phyloP scores from a whole-genome alignment of 2,797 vertebrate species.

The Pteropus rufus region DNA sequence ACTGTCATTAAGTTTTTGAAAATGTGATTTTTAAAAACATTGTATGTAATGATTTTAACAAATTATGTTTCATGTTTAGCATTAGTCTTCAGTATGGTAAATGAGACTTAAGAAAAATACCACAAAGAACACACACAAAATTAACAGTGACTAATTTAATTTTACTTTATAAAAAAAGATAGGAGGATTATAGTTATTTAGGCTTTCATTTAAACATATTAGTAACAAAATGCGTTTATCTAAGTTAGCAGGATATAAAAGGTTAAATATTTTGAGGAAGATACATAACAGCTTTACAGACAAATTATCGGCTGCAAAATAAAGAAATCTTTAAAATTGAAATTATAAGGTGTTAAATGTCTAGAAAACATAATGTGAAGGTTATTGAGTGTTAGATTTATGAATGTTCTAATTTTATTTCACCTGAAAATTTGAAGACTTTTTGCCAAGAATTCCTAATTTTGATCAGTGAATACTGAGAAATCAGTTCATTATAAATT shows the following conservation, averaged over 20 bases:
- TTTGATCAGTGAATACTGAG: neutral
- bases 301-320: neutral
- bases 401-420: neutral
- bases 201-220: neutral
- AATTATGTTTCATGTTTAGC: neutral
- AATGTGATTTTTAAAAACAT: neutral
- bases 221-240: neutral
- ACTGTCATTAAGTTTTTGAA: neutral
- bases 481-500: neutral
- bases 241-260: neutral
- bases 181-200: neutral
- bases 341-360: neutral
- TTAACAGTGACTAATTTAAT: neutral
- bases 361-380: neutral
- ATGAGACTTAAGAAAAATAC: neutral
- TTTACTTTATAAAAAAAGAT: neutral
- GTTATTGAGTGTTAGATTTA: neutral
- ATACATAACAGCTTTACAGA: neutral
- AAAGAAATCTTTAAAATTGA: neutral
- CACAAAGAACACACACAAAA: neutral
- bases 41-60: neutral
- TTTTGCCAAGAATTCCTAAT: neutral
- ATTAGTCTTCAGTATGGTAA: neutral
- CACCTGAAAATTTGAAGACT: neutral
- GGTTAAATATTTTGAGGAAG: neutral